Conservation (phyloP, 2,113 vertebrate genomes). For the Pseudolaguvia tuberculata region DNA sequence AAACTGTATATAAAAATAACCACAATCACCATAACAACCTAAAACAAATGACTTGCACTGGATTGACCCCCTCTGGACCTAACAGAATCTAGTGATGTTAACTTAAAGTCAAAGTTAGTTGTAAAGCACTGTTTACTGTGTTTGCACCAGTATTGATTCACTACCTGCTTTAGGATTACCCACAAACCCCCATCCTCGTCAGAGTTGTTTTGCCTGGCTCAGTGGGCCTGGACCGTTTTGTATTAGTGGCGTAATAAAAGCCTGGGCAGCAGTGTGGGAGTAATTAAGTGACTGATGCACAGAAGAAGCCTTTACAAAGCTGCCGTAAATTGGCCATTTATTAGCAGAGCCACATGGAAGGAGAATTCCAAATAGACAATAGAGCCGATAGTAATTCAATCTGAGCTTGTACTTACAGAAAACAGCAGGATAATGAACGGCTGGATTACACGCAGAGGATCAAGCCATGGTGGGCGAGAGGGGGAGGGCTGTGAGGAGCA, state of each 20-base stretch:
- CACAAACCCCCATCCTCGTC: conserved; percentile 24
- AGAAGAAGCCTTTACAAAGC: conserved; percentile 90
- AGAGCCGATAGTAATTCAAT: conserved; percentile 96
- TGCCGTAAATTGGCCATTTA: conserved; percentile 99
- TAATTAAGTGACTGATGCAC: conserved; percentile 91
- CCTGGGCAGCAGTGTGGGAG: conserved; percentile 79
- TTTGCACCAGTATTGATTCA: conserved; percentile 18
- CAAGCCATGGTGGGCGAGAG: conserved; percentile 41
- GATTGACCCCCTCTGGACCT: neutral
- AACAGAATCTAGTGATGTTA: neutral
- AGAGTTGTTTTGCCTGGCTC: conserved; percentile 35
- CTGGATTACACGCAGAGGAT: conserved; percentile 83
- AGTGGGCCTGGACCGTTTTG: conserved; percentile 64
- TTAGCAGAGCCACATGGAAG: conserved; percentile 85
- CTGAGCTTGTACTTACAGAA: conserved; percentile 99
- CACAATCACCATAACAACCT: neutral
- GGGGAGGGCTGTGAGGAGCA: conserved; percentile 33
- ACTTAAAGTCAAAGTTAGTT: conserved; percentile 11
- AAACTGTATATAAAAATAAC: neutral
- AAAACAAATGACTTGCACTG: neutral
- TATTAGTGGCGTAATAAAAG: conserved; percentile 77
- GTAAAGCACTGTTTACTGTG: conserved; percentile 2
- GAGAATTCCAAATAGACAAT: conserved; percentile 89
- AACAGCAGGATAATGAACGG: conserved; percentile 98
- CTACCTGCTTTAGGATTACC: conserved; percentile 39